Evolutionary conservation across 2,113 vertebrate species (phyloP), one percentile per base, ranked within the genome.

Genomic region (Saguinus imperator): DNA sequence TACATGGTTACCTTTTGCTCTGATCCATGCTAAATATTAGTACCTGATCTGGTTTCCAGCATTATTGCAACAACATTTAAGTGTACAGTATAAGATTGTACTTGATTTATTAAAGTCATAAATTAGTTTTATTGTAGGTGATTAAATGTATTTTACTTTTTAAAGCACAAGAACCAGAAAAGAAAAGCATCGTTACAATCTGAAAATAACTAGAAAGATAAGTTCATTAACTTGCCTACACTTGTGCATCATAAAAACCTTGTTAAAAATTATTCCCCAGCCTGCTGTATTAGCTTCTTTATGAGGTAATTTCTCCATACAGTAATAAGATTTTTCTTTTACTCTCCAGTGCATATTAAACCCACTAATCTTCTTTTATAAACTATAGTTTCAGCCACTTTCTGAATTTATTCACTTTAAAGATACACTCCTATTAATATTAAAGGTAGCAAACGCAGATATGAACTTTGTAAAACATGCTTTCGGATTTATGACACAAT

Each of bases 301-400:
- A 99, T 99, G 99, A 99, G 99, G 99, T 99, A 99, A 99, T 99
- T 99, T 99, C 99, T 99, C 99, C 99, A 99, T 98, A 99, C 99
- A 98, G 99, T 99, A 99, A 99, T 99, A 99, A 99, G 99, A 99
- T 99, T 99, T 99, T 99, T 99, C 99, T 99, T 99, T 99, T 99
- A 99, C 99, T 99, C 99, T 99, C 99, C 99, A 99, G 99, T 99
- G 99, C 99, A 99, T 99, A 99, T 99, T 99, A 99, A 99, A 99
- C 99, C 99, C 99, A 99, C 99, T 99, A 99, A 99, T 99, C 99
- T 99, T 99, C 99, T 99, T 99, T 99, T 99, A 99, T 99, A 99
- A 99, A 99, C 99, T 99, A 99, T 98, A 98, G 98, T 99, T 99
- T 98, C 98, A 99, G 98, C 98, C 98, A 98, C 98, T 99, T 98